phyloP scores from a whole-genome alignment of 2,888 invertebrate species.

The Toxonevra muliebris region DNA sequence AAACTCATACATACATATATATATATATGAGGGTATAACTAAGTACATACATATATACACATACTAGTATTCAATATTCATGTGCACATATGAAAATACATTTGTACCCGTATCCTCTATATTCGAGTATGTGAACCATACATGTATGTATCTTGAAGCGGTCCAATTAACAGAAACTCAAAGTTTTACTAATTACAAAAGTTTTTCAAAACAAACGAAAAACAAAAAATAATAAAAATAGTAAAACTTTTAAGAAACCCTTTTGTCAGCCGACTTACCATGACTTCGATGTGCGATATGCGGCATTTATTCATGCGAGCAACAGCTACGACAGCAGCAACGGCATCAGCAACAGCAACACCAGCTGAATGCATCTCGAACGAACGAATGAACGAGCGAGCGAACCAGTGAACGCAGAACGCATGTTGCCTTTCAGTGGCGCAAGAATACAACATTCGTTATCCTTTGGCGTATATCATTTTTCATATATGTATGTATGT shows the following conservation, averaged over 20 bases:
- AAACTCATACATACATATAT: background rate
- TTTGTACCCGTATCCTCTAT: slow-evolving; percentile 28
- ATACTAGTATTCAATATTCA: slow-evolving; percentile 16
- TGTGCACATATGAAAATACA: slow-evolving; percentile 30
- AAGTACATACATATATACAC: background rate
- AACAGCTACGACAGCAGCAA: background rate
- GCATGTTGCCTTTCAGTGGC: slow-evolving; percentile 12
- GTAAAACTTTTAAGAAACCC: slow-evolving; percentile 38
- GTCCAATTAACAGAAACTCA: slow-evolving; percentile 28
- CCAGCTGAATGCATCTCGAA: background rate
- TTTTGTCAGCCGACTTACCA: slow-evolving; percentile 34
- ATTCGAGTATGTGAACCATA: slow-evolving; percentile 25
- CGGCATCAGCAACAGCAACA: background rate
- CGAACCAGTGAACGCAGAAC: slow-evolving; percentile 5
- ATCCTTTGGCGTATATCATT: slow-evolving; percentile 10
- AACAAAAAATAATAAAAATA: background rate
- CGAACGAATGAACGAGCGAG: background rate
- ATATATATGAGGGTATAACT: slow-evolving; percentile 16
- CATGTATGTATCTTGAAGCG: slow-evolving; percentile 18
- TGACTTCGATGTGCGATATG: slow-evolving; percentile 1
- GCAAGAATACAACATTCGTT: slow-evolving; percentile 24
- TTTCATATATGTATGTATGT: slow-evolving; percentile 13
- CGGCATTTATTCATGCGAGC: background rate
- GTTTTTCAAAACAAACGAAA: slow-evolving; percentile 39
- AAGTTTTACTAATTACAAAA: slow-evolving; percentile 44